Evolutionary conservation across 2,888 invertebrate genomes (phyloP).

Genomic region (Invenusta paracnida): DNA sequence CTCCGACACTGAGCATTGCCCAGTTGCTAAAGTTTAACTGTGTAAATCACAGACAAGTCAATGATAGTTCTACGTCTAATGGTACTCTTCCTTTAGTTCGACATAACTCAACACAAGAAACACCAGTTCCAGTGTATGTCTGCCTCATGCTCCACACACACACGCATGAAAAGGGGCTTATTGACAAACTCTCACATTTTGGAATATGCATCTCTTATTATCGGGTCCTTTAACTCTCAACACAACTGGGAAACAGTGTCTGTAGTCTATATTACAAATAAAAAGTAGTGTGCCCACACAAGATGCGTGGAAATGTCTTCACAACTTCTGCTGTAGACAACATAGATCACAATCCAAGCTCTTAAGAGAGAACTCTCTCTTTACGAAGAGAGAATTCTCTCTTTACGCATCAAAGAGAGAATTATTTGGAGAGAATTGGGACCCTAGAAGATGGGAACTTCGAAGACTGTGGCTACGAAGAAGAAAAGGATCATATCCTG

Average conservation of each 20-base stretch:
- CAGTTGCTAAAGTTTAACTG: background rate
- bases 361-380: too few species aligned
- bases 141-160: constrained; percentile 44
- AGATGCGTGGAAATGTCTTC: constrained; percentile 19
- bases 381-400: too few species aligned
- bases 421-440: too few species aligned
- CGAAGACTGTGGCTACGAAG: too few species aligned
- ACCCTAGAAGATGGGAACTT: too few species aligned
- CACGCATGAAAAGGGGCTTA: constrained; percentile 43
- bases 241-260: constrained; percentile 41
- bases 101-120: constrained; percentile 38
- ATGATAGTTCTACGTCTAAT: background rate
- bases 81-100: too few species aligned
- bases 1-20: background rate
- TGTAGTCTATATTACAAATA: background rate
- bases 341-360: constrained; percentile 44
- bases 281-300: constrained; percentile 38
- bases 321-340: constrained; percentile 42
- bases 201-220: constrained; percentile 47
- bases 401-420: too few species aligned
- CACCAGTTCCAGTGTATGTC: constrained; percentile 45
- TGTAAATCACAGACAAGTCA: background rate
- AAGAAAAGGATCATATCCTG: too few species aligned
- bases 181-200: constrained; percentile 44
- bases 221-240: constrained; percentile 41